Base-by-base conservation (phyloP, 1,140 invertebrate species). In the Reticulitermes speratus region DNA sequence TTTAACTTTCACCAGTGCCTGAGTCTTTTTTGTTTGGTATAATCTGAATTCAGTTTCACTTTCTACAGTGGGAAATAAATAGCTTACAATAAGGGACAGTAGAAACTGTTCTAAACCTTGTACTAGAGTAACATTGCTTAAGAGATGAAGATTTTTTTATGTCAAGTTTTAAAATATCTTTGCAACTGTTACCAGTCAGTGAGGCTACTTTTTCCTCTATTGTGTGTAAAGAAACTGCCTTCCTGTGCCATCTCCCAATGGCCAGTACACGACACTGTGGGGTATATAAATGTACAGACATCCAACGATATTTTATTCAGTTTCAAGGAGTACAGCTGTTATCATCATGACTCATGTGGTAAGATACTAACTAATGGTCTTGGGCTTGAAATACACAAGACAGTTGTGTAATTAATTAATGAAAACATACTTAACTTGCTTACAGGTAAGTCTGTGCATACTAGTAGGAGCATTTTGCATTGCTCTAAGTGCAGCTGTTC, bases 1-100 rank as follows among this genome's bases (percentile, higher is more conserved):
- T 75, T 30, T 75, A n/a, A 75, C 65, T 75, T 75, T 75, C 65
- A 75, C 65, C n/a, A 75, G n/a, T 75, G n/a, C 65, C n/a, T 30
- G 1, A 30, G 25, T 11, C 25, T 30, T 25, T 75, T 75, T 75
- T 75, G n/a, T 2, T 75, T 75, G 7, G 65, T 30, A 75, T 30
- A 75, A 14, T 75, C 65, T 75, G 25, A n/a, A 30, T 30, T 75
- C 65, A 75, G 65, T 75, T 75, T 75, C 65, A 75, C 65, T 75
- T 75, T 75, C 65, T 75, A 75, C 65, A 75, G 14, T 75, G 65
- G 65, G n/a, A 75, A 75, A 30, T 16, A 75, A 75, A 75, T 30
- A 30, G 65, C 14, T 75, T 75, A 75, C 7, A 75, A 75, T 75
- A n/a, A 65, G 19, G 19, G 25, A 30, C 19, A 55, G 52, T 55